Percentiles rank a stretch among this genome's conserved stretches.
phyloP scores from a whole-genome alignment of 2,797 vertebrate genomes.

The Lepus oiostolus region DNA sequence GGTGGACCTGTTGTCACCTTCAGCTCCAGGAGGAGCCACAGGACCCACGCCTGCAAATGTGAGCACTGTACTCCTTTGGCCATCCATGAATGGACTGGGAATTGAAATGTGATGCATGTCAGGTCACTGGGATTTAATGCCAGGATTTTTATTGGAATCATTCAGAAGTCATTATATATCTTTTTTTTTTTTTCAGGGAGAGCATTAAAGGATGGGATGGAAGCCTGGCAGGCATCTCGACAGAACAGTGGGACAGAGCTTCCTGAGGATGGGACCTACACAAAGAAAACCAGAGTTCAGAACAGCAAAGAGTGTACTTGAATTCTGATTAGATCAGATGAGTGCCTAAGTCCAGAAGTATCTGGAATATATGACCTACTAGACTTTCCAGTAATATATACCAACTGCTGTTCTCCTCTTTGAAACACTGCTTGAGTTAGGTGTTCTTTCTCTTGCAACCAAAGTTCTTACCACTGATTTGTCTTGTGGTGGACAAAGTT shows the following conservation, averaged over 20 bases:
- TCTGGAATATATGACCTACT: neutral
- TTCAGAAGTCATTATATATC: neutral
- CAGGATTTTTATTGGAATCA: neutral
- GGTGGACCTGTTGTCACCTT: neutral
- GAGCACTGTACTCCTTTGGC: neutral
- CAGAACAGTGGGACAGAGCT: neutral
- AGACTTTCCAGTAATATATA: neutral
- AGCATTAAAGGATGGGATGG: neutral
- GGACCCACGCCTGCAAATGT: neutral
- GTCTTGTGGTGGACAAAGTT: neutral
- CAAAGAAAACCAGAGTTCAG: neutral
- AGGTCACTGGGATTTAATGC: neutral
- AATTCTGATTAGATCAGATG: neutral
- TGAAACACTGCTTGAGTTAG: neutral
- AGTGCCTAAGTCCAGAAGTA: neutral
- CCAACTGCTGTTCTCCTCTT: neutral
- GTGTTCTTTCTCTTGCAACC: neutral
- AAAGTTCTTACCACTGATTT: neutral
- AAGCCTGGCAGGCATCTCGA: neutral
- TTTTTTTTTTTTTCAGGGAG: neutral
- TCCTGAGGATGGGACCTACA: neutral
- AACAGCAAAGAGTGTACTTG: neutral
- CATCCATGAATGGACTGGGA: neutral
- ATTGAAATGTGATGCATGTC: neutral
- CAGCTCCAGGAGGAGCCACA: neutral